Evolutionary conservation across 2,113 vertebrate genomes (phyloP).

Genomic region (Otolemur garnettii): DNA sequence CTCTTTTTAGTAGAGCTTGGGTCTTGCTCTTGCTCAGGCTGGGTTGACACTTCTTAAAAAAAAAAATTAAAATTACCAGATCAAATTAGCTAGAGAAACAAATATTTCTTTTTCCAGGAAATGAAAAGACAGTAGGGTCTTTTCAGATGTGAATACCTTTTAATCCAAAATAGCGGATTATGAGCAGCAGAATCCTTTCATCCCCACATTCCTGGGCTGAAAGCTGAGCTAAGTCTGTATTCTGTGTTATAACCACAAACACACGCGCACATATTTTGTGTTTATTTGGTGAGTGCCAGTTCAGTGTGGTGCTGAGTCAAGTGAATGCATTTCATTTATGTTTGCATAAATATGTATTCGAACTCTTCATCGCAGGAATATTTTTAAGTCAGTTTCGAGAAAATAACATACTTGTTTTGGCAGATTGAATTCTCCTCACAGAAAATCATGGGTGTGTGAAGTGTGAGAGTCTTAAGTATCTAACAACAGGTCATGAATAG

Average conservation of each 20-base stretch:
- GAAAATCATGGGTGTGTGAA: not conserved
- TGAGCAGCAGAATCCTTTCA: not conserved
- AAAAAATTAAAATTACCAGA: not conserved
- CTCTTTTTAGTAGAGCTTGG: too few species aligned
- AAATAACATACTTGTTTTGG: not conserved
- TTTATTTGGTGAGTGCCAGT: not conserved
- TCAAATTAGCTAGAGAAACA: conserved; percentile 6
- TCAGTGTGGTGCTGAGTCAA: not conserved
- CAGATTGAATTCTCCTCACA: not conserved
- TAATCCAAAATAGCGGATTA: not conserved
- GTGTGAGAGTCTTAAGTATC: not conserved
- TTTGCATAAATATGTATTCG: not conserved
- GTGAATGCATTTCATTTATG: not conserved
- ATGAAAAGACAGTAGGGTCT: not conserved
- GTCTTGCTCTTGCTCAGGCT: too few species aligned
- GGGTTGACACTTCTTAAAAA: not conserved
- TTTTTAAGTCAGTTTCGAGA: conserved; percentile 7
- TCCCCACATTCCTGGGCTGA: not conserved
- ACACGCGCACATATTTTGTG: not conserved
- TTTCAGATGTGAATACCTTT: not conserved
- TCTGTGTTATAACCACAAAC: not conserved
- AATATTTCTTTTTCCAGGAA: not conserved
- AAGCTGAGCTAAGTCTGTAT: not conserved
- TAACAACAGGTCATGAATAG: not conserved
- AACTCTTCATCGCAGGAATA: not conserved